Evolutionary conservation across 1,140 invertebrate genomes (phyloP).

Genomic region (Zaprionus tsacasi): DNA sequence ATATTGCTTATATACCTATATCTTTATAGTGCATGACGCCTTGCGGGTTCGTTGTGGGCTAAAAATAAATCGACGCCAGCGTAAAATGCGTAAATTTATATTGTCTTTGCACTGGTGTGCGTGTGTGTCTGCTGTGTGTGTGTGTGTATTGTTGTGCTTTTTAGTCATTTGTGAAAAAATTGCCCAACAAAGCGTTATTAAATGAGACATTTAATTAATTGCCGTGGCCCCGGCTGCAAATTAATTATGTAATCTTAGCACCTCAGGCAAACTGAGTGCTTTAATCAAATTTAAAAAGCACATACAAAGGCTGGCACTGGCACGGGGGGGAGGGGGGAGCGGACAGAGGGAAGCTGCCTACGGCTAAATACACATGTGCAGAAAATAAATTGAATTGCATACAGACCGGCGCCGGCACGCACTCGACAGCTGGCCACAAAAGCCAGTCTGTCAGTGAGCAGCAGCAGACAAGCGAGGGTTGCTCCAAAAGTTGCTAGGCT

Average conservation of each 20-base stretch:
- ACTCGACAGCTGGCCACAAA: conserved; percentile 75
- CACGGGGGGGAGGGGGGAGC: background rate
- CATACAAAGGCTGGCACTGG: conserved; percentile 13
- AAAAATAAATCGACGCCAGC: conserved; percentile 70
- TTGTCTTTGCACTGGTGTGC: conserved; percentile 6
- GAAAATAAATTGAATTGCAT: conserved; percentile 81
- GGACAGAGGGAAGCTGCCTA: conserved; percentile 11
- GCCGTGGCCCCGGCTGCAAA: conserved; percentile 63
- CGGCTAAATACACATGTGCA: conserved; percentile 43
- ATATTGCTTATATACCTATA: conserved; percentile 22
- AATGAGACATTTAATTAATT: conserved; percentile 83
- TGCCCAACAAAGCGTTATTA: conserved; percentile 81
- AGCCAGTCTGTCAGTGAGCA: conserved; percentile 28
- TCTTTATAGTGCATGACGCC: conserved; percentile 75
- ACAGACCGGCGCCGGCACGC: conserved; percentile 46
- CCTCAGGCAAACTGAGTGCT: conserved; percentile 63
- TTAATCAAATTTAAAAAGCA: conserved; percentile 70
- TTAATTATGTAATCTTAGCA: conserved; percentile 82
- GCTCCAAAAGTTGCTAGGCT: background rate
- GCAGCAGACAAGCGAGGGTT: conserved; percentile 1
- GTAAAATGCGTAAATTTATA: conserved; percentile 44
- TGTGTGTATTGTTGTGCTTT: conserved; percentile 51
- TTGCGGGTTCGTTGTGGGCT: conserved; percentile 50
- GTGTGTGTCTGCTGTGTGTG: conserved; percentile 22
- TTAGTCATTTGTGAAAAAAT: conserved; percentile 80